Evolutionary conservation across 2,113 vertebrate species (phyloP), one percentile per base, ranked within the genome.

Genomic region (Gadus chalcogrammus): DNA sequence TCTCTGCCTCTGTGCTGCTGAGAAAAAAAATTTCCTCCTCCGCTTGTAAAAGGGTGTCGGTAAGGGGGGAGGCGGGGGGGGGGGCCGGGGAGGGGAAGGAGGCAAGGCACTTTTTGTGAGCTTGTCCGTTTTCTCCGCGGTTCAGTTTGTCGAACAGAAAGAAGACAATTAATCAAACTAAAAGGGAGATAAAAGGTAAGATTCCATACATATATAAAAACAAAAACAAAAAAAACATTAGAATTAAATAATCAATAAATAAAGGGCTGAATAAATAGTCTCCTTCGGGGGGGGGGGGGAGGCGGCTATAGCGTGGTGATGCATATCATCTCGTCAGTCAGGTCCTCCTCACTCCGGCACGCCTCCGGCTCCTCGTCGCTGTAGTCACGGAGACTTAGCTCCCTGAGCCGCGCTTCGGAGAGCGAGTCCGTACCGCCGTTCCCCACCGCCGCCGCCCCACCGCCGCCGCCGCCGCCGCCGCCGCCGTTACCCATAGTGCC

Each of bases 321-420:
- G 90, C 95, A 97, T 83, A 98, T 97, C 93, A 99, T 98, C 88
- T 99, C 97, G 64, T 97, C 97, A 0, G 93, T 92, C 78, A 99
- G 91, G 87, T 99, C 97, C 89, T 99, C 97, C 83, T 99, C 96
- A 0, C 93, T 92, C 84, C 88, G 73, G n/a, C 73, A 82, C 0
- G 78, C 81, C 72, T 95, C 95, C 0, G 91, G 91, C 79, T 99
- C 96, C 73, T 98, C 96, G 0, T 99, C 97, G 0, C 97, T 98
- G 89, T 94, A 97, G 82, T 97, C 95, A 56, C 93, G 93, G 69
- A 95, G 90, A 81, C 93, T 93, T 1, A 88, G 90, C 88, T 95
- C 94, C 79, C 91, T 88, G 68, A 85, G 87, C 70, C 73, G 89
- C 62, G 90, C 75, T 80, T 83, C 31, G 1, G 91, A 87, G 55